Evolutionary conservation across 2,888 invertebrate species (phyloP).

Genomic region (Drosophila demipolita): DNA sequence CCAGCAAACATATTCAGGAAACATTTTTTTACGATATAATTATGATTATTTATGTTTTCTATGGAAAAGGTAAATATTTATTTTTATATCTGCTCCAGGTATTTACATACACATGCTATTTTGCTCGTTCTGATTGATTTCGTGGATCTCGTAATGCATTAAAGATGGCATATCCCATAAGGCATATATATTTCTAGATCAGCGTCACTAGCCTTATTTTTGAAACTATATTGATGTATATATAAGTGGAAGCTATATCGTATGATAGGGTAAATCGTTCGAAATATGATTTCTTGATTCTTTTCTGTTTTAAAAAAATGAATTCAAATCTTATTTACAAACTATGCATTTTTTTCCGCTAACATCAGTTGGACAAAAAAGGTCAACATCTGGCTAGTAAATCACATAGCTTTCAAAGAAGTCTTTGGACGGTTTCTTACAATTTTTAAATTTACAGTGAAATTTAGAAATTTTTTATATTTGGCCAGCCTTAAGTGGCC

Average conservation of each 20-base stretch:
- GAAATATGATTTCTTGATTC: neutral
- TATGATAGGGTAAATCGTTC: neutral
- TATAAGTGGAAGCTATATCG: neutral
- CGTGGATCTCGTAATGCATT: neutral
- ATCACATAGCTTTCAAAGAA: neutral
- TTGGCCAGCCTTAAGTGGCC: no score
- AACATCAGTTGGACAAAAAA: neutral
- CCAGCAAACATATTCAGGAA: neutral
- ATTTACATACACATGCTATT: neutral
- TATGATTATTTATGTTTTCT: neutral
- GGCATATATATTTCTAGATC: neutral
- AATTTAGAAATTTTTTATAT: no score
- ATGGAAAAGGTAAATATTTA: neutral
- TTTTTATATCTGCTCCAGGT: neutral
- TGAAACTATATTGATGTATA: neutral
- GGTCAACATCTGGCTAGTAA: neutral
- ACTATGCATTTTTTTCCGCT: neutral
- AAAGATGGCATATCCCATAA: neutral
- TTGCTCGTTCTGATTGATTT: rapidly evolving
- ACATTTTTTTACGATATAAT: neutral
- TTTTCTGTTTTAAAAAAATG: neutral
- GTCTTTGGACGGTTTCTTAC: no score
- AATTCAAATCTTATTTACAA: neutral
- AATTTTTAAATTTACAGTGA: no score
- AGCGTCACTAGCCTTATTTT: neutral